Evolutionary conservation across 2,888 invertebrate species (phyloP).

Genomic region (Ectropis crepuscularia): DNA sequence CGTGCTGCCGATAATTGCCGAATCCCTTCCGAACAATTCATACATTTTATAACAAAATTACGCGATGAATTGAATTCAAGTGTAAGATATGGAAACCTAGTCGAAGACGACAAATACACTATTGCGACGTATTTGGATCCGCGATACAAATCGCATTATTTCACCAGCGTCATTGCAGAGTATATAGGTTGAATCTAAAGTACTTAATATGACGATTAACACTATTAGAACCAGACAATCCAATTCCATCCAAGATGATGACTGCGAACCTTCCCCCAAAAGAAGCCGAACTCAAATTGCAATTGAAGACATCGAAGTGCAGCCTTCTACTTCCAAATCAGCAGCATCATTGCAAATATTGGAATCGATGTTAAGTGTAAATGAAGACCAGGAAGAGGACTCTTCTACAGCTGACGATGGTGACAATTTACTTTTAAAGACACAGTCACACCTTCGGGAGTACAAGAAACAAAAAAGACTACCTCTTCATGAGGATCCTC

Average conservation of each 20-base stretch:
- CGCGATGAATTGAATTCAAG: slow-evolving; percentile 32
- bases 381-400: too few species aligned
- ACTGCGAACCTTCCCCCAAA: too few species aligned
- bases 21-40: slow-evolving; percentile 35
- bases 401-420: too few species aligned
- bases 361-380: too few species aligned
- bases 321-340: too few species aligned
- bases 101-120: slow-evolving; percentile 18
- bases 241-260: too few species aligned
- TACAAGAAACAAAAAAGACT: slow-evolving; percentile 37
- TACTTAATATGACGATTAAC: slow-evolving; percentile 38
- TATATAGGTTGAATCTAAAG: slow-evolving; percentile 40
- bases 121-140: slow-evolving; percentile 39
- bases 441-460: slow-evolving; percentile 35
- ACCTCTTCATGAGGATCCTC: too few species aligned
- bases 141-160: slow-evolving; percentile 26
- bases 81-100: slow-evolving; percentile 36
- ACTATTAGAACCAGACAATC: slow-evolving; percentile 38
- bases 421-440: too few species aligned
- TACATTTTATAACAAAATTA: slow-evolving; percentile 37
- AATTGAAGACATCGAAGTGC: too few species aligned
- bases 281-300: too few species aligned
- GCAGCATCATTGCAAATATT: too few species aligned
- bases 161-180: slow-evolving; percentile 22
- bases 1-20: slow-evolving; percentile 12